Conservation (phyloP, 2,113 vertebrate genomes). For the Paratilapia polleni region DNA sequence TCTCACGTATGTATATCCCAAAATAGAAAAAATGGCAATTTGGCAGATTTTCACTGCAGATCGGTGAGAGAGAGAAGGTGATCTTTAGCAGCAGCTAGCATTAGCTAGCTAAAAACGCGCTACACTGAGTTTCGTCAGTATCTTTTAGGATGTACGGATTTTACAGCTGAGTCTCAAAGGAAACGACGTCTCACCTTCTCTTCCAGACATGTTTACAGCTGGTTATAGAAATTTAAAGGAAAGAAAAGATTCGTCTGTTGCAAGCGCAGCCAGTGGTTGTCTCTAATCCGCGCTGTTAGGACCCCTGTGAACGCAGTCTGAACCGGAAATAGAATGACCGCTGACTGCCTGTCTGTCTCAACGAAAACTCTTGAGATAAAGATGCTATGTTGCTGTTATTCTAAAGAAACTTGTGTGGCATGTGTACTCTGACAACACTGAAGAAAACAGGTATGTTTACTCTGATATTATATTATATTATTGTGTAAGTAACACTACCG, state of each 20-base stretch:
- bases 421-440: background rate
- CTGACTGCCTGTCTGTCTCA: slow-evolving; percentile 63
- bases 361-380: background rate
- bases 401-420: background rate
- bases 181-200: slow-evolving; percentile 75
- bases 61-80: too few relatives aligned
- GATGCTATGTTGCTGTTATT: slow-evolving; percentile 5
- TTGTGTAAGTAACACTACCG: rapidly evolving
- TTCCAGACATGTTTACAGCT: slow-evolving; percentile 78
- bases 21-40: background rate
- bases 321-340: slow-evolving; percentile 62
- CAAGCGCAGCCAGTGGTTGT: background rate
- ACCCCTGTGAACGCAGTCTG: slow-evolving; percentile 41
- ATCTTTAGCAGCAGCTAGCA: slow-evolving; percentile 9
- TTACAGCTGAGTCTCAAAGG: background rate
- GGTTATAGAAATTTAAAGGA: background rate
- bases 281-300: slow-evolving; percentile 57
- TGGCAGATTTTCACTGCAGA: background rate
- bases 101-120: background rate
- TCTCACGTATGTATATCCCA: rapidly evolving
- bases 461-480: rapidly evolving
- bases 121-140: background rate
- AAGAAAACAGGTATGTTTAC: slow-evolving; percentile 8
- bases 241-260: background rate
- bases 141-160: background rate